Percentiles rank a stretch among this genome's conserved stretches.
Evolutionary conservation across 1,140 invertebrate species (phyloP).

Genomic region (Bombus pascuorum): DNA sequence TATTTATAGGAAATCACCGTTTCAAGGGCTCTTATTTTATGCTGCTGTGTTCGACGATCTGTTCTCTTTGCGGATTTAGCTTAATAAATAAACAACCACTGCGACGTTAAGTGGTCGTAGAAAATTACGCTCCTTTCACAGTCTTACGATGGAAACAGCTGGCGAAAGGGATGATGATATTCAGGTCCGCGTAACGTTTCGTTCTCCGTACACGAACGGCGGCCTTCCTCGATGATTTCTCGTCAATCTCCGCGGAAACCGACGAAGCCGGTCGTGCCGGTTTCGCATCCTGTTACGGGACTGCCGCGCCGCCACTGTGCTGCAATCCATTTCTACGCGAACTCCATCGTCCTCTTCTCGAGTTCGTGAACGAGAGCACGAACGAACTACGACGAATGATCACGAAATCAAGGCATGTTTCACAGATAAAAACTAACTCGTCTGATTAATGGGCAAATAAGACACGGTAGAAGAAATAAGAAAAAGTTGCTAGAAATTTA

Average conservation of each 20-base stretch:
- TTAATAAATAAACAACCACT: background rate
- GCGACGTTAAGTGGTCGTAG: background rate
- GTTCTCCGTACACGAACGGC: too few relatives aligned
- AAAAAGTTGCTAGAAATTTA: background rate
- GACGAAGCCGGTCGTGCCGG: constrained; percentile 49
- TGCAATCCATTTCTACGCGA: constrained; percentile 7
- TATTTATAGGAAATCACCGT: constrained; percentile 14
- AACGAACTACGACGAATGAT: background rate
- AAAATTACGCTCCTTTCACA: constrained; percentile 17
- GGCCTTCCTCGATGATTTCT: constrained; percentile 1
- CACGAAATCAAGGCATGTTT: background rate
- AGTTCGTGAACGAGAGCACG: background rate
- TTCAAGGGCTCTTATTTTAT: constrained; percentile 19
- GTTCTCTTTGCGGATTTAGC: background rate
- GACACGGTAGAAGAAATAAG: background rate
- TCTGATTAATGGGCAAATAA: too few relatives aligned
- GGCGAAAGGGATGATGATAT: background rate
- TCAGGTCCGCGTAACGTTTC: background rate
- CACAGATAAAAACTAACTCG: background rate
- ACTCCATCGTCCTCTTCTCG: background rate
- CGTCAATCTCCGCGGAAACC: constrained; percentile 25
- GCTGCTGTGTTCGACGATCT: background rate
- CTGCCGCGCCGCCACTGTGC: too few relatives aligned
- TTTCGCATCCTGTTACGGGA: constrained; percentile 47
- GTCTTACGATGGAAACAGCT: too few relatives aligned